A percentile compares a stretch with the other conserved stretches of the same genome.
phyloP scores from a whole-genome alignment of 2,888 invertebrate genomes.

The Gerris lacustris region DNA sequence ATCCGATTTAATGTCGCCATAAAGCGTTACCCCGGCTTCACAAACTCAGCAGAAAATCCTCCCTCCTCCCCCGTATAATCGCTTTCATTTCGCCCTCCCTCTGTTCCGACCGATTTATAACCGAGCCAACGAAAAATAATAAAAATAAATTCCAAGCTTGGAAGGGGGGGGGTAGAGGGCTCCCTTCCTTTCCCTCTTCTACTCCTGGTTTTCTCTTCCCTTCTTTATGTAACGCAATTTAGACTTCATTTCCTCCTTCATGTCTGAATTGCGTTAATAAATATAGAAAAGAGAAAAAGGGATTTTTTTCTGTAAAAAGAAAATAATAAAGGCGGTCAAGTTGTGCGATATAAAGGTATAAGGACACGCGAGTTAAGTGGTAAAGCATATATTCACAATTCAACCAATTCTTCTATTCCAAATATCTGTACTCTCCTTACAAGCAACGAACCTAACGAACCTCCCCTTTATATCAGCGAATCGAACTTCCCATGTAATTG shows the following conservation, averaged over 20 bases:
- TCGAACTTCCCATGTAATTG: too few species aligned
- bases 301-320: background rate
- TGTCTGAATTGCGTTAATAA: conserved; percentile 5
- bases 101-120: conserved; percentile 5
- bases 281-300: background rate
- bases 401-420: too few species aligned
- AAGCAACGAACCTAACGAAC: too few species aligned
- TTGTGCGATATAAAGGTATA: too few species aligned
- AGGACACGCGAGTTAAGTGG: too few species aligned
- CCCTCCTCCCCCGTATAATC: background rate
- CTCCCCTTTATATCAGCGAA: too few species aligned
- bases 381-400: too few species aligned
- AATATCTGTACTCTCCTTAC: too few species aligned
- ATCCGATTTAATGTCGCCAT: conserved; percentile 5
- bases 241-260: conserved; percentile 5
- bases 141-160: background rate
- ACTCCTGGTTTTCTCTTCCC: background rate
- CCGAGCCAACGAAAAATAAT: conserved; percentile 5
- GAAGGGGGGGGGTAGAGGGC: too few species aligned
- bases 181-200: too few species aligned
- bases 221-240: conserved; percentile 5
- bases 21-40: conserved; percentile 5
- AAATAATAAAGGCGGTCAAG: too few species aligned
- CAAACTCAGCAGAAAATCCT: conserved; percentile 5
- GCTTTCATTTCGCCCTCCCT: conserved; percentile 5